phyloP scores from a whole-genome alignment of 2,797 vertebrate genomes.

The Myotis daubentonii region DNA sequence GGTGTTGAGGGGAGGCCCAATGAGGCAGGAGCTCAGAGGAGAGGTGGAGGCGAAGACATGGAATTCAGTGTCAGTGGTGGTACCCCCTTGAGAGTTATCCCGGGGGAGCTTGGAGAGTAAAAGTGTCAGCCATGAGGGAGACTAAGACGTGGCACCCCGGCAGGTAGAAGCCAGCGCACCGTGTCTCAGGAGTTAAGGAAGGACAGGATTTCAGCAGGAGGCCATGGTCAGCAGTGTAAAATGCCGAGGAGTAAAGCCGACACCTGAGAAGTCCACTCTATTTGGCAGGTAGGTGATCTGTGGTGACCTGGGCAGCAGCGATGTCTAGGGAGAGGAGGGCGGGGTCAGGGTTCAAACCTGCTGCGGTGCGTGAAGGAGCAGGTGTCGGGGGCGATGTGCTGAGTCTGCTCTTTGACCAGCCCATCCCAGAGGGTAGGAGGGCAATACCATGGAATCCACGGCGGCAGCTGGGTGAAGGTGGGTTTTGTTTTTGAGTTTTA shows the following conservation, averaged over 20 bases:
- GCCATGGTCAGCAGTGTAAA: background rate
- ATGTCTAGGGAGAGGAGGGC: background rate
- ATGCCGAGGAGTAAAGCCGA: background rate
- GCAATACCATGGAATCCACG: background rate
- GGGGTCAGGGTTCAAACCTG: background rate
- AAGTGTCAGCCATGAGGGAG: background rate
- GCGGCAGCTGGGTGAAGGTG: background rate
- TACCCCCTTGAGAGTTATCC: background rate
- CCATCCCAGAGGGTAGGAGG: background rate
- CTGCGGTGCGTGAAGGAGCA: background rate
- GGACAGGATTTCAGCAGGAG: background rate
- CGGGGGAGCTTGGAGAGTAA: background rate
- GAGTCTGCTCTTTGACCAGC: background rate
- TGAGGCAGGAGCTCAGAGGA: background rate
- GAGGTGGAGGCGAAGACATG: background rate
- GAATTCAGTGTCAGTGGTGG: background rate
- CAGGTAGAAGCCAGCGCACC: background rate
- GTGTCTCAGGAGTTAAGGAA: background rate
- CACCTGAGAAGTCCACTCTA: background rate
- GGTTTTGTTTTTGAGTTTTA: background rate
- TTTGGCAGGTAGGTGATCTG: background rate
- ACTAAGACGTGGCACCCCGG: background rate
- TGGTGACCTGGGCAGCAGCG: background rate
- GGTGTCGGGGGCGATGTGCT: background rate
- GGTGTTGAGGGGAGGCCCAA: background rate